These are phyloP conservation scores for Condylostylus longicornis DNA, from an alignment of 1,140 invertebrate species.

Conservation along the genomic window DNA sequence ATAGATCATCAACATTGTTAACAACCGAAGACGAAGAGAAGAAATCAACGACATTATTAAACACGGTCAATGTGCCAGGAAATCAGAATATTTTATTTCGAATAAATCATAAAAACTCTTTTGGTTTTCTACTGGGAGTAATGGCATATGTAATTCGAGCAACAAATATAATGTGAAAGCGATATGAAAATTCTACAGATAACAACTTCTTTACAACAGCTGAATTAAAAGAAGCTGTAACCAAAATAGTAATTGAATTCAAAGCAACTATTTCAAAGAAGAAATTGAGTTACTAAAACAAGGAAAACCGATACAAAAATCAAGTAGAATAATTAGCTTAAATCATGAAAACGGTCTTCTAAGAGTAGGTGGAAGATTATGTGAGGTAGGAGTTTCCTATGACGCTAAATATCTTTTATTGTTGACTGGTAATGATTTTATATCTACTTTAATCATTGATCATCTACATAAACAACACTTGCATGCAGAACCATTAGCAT, in stretches of 20 bases:
- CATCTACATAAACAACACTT: constrained; percentile 10
- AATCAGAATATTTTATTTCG: background rate
- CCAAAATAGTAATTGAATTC: background rate
- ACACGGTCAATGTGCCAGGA: background rate
- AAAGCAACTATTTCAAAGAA: background rate
- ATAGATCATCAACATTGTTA: too few species aligned
- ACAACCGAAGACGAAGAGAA: too few species aligned
- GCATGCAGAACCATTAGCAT: constrained; percentile 16
- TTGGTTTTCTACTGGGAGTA: background rate
- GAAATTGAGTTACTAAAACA: background rate
- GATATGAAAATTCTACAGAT: background rate
- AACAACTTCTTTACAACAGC: background rate
- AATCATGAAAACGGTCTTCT: constrained; percentile 22
- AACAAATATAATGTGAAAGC: background rate
- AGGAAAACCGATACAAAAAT: background rate
- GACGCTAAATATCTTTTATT: constrained; percentile 31
- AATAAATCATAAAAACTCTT: background rate
- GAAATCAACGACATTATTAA: background rate
- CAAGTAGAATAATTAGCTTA: constrained; percentile 13
- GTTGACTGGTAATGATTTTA: too few species aligned
- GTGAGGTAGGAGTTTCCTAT: constrained; percentile 14
- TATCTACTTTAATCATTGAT: constrained; percentile 1
- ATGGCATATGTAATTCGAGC: background rate
- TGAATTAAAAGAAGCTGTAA: background rate
- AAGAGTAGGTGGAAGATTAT: constrained; percentile 29